phyloP scores from a whole-genome alignment of 2,888 invertebrate species.

The Lomographa bimaculata region DNA sequence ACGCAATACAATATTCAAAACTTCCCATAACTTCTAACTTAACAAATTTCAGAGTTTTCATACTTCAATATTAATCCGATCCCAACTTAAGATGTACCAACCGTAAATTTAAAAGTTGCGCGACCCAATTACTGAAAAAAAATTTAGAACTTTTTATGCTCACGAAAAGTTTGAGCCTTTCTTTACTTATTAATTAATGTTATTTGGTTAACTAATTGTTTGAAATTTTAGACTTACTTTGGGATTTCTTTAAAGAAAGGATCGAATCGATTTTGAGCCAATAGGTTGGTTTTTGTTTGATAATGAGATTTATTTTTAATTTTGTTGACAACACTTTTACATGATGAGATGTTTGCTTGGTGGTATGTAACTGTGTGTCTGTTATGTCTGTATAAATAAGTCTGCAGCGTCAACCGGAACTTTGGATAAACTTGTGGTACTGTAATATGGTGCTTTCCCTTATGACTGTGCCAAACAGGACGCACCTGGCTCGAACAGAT shows the following conservation, averaged over 20 bases:
- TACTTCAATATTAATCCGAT: conserved; percentile 34
- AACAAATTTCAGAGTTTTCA: conserved; percentile 29
- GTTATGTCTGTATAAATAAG: no score
- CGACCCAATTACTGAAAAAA: conserved; percentile 35
- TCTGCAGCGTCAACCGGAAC: no score
- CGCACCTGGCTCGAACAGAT: no score
- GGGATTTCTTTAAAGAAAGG: conserved; percentile 15
- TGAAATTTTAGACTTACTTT: conserved; percentile 6
- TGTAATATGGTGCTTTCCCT: no score
- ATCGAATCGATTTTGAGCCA: conserved; percentile 13
- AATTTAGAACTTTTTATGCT: conserved; percentile 22
- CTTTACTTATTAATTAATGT: conserved; percentile 13
- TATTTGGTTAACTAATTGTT: conserved; percentile 21
- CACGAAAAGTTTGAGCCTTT: conserved; percentile 15
- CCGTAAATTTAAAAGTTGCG: conserved; percentile 27
- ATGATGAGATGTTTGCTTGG: no score
- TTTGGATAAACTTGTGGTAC: no score
- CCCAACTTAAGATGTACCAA: conserved; percentile 24
- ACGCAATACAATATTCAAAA: conserved; percentile 15
- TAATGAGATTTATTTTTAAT: conserved; percentile 9
- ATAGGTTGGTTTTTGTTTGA: neutral
- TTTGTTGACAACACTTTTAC: no score
- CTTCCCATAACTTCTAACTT: conserved; percentile 26
- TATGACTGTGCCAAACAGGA: no score
- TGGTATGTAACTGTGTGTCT: no score